phyloP scores from a whole-genome alignment of 2,113 vertebrate genomes.

The Triplophysa siluroides region DNA sequence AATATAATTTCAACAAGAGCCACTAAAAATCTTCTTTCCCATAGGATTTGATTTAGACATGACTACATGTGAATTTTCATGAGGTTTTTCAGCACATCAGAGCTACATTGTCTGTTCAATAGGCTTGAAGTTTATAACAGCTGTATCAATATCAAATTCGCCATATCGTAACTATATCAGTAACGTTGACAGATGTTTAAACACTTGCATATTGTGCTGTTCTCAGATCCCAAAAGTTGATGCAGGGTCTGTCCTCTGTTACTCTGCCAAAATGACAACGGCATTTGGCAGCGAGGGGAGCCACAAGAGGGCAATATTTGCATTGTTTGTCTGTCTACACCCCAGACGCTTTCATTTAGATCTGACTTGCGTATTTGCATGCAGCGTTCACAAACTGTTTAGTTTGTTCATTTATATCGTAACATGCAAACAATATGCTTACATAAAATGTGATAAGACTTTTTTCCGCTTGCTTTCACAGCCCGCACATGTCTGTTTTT shows the following conservation, averaged over 20 bases:
- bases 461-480: slow-evolving; percentile 62
- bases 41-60: neutral
- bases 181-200: neutral
- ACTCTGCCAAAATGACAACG: neutral
- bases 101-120: neutral
- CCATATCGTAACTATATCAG: neutral
- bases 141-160: neutral
- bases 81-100: neutral
- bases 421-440: slow-evolving; percentile 68
- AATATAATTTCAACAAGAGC: neutral
- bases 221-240: neutral
- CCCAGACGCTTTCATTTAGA: slow-evolving; percentile 67
- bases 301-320: slow-evolving; percentile 98
- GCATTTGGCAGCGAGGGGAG: slow-evolving; percentile 56
- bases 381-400: slow-evolving; percentile 72
- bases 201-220: neutral
- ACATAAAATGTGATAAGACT: slow-evolving; percentile 72
- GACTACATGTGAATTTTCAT: neutral
- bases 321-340: slow-evolving; percentile 79
- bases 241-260: neutral
- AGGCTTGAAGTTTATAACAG: neutral
- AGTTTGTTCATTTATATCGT: slow-evolving; percentile 76
- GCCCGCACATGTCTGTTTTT: slow-evolving; percentile 48
- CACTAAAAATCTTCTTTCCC: neutral
- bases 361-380: slow-evolving; percentile 73